phyloP scores from a whole-genome alignment of 92 coral and sea anemone species.

The Palythoa grandis region DNA sequence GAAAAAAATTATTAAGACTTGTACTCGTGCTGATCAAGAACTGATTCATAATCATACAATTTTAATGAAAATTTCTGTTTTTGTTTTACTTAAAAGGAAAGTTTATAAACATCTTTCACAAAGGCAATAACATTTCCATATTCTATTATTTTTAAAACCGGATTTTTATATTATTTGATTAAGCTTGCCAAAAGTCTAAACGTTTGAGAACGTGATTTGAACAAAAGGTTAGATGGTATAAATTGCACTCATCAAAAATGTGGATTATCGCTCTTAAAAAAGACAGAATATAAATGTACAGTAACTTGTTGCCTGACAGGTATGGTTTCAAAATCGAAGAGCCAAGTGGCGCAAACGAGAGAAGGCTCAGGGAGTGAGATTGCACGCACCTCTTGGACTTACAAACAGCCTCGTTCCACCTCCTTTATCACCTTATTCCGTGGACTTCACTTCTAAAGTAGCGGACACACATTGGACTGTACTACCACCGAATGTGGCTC shows the following conservation, averaged over 20 bases:
- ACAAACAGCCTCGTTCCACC: constrained; percentile 78
- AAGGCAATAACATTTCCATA: constrained; percentile 19
- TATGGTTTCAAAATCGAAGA: constrained; percentile 91
- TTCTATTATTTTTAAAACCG: constrained; percentile 5
- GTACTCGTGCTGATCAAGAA: constrained; percentile 26
- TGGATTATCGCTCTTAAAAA: not conserved
- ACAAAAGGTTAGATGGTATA: not conserved
- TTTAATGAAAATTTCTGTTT: constrained; percentile 50
- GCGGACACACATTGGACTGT: constrained; percentile 73
- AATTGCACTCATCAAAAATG: not conserved
- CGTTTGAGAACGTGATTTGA: not conserved
- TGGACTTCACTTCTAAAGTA: constrained; percentile 60
- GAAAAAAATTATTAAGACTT: not conserved
- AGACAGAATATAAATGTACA: not conserved
- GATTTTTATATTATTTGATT: constrained; percentile 12
- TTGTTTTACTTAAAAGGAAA: constrained; percentile 39
- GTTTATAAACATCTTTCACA: constrained; percentile 35
- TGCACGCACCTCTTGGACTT: constrained; percentile 92
- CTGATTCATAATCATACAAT: constrained; percentile 47
- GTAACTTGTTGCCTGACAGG: constrained; percentile 45
- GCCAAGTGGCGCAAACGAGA: constrained; percentile 94
- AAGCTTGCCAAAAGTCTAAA: not conserved
- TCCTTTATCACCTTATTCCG: constrained; percentile 68
- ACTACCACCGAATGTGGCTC: constrained; percentile 4
- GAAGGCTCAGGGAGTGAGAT: constrained; percentile 86